A percentile compares a stretch with the other conserved stretches of the same genome.
phyloP scores from a whole-genome alignment of 2,113 vertebrate genomes.

The Hydrolagus affinis region DNA sequence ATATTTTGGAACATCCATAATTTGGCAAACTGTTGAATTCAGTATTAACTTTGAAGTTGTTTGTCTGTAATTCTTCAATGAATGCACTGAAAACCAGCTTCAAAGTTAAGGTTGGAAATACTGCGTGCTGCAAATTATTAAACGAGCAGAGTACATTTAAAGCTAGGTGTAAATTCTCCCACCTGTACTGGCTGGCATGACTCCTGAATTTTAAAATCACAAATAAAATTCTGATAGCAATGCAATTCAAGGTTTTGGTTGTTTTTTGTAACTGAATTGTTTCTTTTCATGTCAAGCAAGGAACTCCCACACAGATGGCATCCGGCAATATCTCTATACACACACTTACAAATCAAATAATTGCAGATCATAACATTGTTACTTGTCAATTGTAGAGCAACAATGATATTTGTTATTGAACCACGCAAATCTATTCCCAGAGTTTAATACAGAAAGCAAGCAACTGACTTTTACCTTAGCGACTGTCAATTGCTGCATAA shows the following conservation, averaged over 20 bases:
- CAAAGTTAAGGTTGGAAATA: no score
- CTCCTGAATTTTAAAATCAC: no score
- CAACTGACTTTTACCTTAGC: background rate
- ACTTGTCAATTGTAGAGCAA: background rate
- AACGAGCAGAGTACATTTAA: no score
- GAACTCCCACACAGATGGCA: background rate
- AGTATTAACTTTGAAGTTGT: no score
- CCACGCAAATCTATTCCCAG: background rate
- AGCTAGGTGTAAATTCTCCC: no score
- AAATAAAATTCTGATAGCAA: background rate
- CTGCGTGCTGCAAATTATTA: no score
- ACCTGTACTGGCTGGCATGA: no score
- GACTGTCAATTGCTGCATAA: slow-evolving; percentile 26
- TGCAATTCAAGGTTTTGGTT: background rate
- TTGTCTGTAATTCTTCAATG: no score
- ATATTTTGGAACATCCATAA: no score
- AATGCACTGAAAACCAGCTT: no score
- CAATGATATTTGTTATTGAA: slow-evolving; percentile 3
- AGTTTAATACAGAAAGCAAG: slow-evolving; percentile 4
- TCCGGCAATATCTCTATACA: background rate
- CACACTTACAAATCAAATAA: background rate
- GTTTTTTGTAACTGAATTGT: background rate
- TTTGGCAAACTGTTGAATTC: no score
- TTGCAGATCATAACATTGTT: background rate
- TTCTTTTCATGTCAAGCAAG: background rate